phyloP scores from a whole-genome alignment of 2,888 invertebrate genomes.

The Spatulosminthurus flaviceps region DNA sequence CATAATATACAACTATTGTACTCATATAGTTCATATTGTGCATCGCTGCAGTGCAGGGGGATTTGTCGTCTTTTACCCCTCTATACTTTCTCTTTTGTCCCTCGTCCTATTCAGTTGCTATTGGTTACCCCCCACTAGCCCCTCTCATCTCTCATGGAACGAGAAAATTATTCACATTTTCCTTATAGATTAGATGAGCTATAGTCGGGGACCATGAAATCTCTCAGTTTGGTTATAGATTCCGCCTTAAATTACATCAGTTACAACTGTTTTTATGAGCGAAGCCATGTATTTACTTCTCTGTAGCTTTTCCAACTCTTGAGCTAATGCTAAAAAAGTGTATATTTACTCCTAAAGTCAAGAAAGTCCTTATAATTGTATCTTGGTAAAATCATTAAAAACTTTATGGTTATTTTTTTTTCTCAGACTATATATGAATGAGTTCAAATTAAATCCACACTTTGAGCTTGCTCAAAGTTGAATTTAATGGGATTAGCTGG shows the following conservation, averaged over 20 bases:
- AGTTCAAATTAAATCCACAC: no score
- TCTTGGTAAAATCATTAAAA: no score
- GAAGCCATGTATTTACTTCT: no score
- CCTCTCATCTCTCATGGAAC: background rate
- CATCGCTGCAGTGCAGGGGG: background rate
- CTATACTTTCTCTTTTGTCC: slow-evolving; percentile 18
- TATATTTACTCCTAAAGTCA: no score
- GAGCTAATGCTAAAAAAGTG: no score
- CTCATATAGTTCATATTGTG: background rate
- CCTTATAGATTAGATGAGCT: background rate
- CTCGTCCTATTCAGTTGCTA: background rate
- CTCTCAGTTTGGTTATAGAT: background rate
- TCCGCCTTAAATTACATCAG: background rate
- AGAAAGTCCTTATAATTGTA: no score
- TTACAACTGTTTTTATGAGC: background rate
- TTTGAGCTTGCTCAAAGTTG: no score
- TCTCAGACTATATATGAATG: no score
- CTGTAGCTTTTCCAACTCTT: no score
- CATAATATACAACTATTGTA: no score
- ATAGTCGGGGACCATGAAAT: background rate
- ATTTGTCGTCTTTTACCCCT: slow-evolving; percentile 10
- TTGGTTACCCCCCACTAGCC: background rate
- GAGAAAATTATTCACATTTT: slow-evolving; percentile 13
- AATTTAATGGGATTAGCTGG: no score
- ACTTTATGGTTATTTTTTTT: no score